Percentiles rank a stretch among this genome's conserved stretches.
Conservation (phyloP, 2,797 vertebrate species). For the Ceryle rudis region DNA sequence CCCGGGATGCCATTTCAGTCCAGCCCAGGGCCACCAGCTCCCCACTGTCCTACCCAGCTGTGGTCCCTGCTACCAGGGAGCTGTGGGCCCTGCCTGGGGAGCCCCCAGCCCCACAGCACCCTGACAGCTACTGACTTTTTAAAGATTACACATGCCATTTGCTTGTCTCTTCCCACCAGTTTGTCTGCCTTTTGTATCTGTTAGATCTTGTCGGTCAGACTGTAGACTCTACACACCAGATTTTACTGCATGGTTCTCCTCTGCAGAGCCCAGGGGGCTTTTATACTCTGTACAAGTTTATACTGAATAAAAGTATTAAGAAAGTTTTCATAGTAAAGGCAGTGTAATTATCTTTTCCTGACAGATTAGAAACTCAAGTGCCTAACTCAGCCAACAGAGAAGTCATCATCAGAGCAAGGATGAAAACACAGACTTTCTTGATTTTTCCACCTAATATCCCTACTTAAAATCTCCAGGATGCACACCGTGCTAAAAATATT, state of each 20-base stretch:
- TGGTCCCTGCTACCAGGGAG: no score
- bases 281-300: not conserved
- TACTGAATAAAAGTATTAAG: not conserved
- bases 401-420: not conserved
- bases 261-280: not conserved
- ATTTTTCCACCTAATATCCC: not conserved
- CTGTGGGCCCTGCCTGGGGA: not conserved
- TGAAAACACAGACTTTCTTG: not conserved
- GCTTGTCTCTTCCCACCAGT: not conserved
- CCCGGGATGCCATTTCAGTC: not conserved
- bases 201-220: not conserved
- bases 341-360: not conserved
- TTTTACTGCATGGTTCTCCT: not conserved
- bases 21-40: not conserved
- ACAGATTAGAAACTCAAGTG: not conserved
- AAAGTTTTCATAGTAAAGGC: not conserved
- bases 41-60: not conserved
- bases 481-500: not conserved
- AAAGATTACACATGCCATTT: fast-evolving
- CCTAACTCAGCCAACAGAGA: not conserved
- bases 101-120: fast-evolving
- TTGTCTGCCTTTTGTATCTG: not conserved
- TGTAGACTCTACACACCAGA: not conserved
- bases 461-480: not conserved
- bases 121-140: not conserved